Evolutionary conservation across 2,113 vertebrate genomes (phyloP), one percentile per base, ranked within the genome.

Genomic region (Acanthisitta chloris): DNA sequence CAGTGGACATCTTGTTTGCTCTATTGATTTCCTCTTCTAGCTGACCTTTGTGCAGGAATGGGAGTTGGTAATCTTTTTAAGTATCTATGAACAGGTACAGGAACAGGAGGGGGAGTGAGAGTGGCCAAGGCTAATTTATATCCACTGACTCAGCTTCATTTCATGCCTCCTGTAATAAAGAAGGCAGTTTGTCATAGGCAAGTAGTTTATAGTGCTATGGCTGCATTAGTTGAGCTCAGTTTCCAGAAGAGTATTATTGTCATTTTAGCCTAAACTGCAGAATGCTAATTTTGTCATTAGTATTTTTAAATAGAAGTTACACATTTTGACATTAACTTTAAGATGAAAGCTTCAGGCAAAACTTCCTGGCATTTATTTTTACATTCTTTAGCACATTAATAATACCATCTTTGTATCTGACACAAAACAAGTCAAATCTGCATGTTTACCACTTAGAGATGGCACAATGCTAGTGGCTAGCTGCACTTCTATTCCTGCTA

Each of bases 1-100:
- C 91, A 94, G 96, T 96, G 88, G 92, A 92, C 82, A 78, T 97
- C 94, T 96, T 96, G 88, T 96, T 96, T 96, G 65, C 57, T 97
- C 45, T 96, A 91, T 94, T 94, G 91, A 96, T 97, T 96, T 96
- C 59, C 76, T 94, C 96, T 96, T 78, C 87, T 95, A 88, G 57
- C 69, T 94, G 71, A 96, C 92, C 59, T 81, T 95, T 96, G 74
- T 94, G 94, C 78, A 92, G 91, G 38, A 96, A 90, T 96, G 94
- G 86, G 58, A 92, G n/a, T 57, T 96, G 67, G 92, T 94, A 88
- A 96, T 94, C 86, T 81, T 65, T 85, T 80, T 51, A 90, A 86
- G 61, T 88, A 45, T 88, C 95, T 93, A 11, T 62, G 90, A 94
- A 93, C 86, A 96, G 90, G 88, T 96, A 96, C 51, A 86, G 80